Base-by-base conservation (phyloP, 2,797 vertebrate species). In the Anabas testudineus region DNA sequence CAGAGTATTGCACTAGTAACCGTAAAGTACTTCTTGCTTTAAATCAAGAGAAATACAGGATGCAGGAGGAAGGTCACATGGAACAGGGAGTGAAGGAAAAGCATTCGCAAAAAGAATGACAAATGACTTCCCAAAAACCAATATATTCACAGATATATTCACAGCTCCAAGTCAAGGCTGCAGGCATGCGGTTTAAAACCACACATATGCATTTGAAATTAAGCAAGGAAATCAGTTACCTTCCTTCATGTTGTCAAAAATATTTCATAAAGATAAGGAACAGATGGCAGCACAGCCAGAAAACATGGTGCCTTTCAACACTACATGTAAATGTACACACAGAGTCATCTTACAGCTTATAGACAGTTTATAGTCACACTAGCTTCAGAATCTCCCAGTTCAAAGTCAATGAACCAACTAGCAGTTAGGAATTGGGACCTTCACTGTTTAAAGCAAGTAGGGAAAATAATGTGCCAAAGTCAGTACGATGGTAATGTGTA, bases 21-120 rank as follows among this genome's bases (percentile, higher is more conserved):
- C 34, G 52, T 18, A 15, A 55, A 66, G 19, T 34, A 34, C 37
- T 52, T 58, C 48, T 26, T 24, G 59, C 42, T 74, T 60, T 24
- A 30, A 52, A 62, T 30, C 46, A 21, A 45, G 55, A 54, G 56
- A 77, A 76, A 69, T 16, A 57, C 13, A 28, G 36, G 49, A 49
- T 51, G 39, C 19, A 10, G 53, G 52, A 69, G 49, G 64, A 60
- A 16, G 21, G 62, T 39, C 51, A 34, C 48, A 7, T 14, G 34
- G 26, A 43, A 53, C 12, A 10, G 24, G 26, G 18, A 12, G 30
- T 32, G 41, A 22, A n/a, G n/a, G n/a, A n/a, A n/a, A n/a, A n/a
- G n/a, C n/a, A 57, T 45, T 41, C 24, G 30, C 49, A 55, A 36
- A 21, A 16, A 39, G 24, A 54, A 39, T 43, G 28, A 45, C 58